phyloP scores from a whole-genome alignment of 2,888 invertebrate genomes.

The Camptogramma bilineatum region DNA sequence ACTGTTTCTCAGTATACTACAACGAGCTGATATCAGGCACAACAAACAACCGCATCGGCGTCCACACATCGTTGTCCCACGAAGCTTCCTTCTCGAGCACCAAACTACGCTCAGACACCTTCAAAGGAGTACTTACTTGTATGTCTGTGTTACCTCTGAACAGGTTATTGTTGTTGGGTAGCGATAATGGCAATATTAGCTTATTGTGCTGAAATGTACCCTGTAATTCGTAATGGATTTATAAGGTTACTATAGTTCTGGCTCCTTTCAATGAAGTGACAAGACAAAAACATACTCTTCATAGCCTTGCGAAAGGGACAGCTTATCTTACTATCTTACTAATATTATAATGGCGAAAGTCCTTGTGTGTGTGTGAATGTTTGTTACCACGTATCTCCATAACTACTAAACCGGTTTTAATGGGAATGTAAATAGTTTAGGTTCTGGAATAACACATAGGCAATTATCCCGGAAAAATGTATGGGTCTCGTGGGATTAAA shows the following conservation, averaged over 20 bases:
- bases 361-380: neutral
- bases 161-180: conserved; percentile 94
- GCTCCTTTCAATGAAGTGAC: no score
- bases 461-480: no score
- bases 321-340: neutral
- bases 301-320: no score
- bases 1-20: conserved; percentile 92
- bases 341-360: neutral
- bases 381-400: no score
- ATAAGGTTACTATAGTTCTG: no score
- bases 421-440: no score
- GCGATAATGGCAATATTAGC: conserved; percentile 95
- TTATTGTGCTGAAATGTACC: conserved; percentile 90
- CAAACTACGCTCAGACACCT: conserved; percentile 94
- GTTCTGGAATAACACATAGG: no score
- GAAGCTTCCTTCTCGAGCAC: conserved; percentile 93
- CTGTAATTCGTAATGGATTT: no score
- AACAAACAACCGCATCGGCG: conserved; percentile 96
- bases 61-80: conserved; percentile 90
- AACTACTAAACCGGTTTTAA: no score
- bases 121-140: conserved; percentile 96
- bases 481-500: no score
- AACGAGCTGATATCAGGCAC: conserved; percentile 95
- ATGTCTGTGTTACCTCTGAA: conserved; percentile 96
- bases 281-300: no score